Percentiles rank a stretch among this genome's conserved stretches.
These are phyloP conservation scores for Tetragonula clypearis DNA, from an alignment of 1,140 invertebrate genomes.

Conservation along the genomic window DNA sequence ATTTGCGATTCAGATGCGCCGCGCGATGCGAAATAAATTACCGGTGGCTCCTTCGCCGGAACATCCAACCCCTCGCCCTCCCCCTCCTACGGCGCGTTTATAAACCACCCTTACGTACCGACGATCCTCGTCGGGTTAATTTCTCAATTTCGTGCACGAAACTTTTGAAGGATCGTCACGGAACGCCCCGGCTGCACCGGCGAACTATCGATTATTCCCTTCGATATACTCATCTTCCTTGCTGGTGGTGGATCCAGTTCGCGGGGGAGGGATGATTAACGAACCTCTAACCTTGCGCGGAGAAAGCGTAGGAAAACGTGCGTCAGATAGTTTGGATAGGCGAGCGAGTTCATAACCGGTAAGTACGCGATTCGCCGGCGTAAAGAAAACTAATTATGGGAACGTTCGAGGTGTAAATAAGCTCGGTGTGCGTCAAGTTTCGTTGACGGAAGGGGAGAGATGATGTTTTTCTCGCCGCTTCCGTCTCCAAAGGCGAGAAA, in stretches of 20 bases:
- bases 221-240: neutral
- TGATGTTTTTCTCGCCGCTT: neutral
- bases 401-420: neutral
- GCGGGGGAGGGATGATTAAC: slow-evolving; percentile 22
- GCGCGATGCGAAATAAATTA: slow-evolving; percentile 67
- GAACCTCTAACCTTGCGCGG: neutral
- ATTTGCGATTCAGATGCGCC: slow-evolving; percentile 68
- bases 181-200: neutral
- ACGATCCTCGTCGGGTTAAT: slow-evolving; percentile 38
- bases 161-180: slow-evolving; percentile 46
- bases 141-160: slow-evolving; percentile 52
- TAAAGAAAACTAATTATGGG: slow-evolving; percentile 17
- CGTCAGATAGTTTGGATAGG: neutral
- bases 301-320: neutral
- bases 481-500: neutral
- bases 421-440: no score
- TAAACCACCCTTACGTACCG: neutral
- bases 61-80: neutral
- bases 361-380: neutral
- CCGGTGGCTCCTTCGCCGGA: slow-evolving; percentile 11
- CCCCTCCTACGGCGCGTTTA: slow-evolving; percentile 4
- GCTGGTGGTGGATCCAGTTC: neutral
- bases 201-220: slow-evolving; percentile 16
- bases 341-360: slow-evolving; percentile 3
- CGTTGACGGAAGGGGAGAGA: neutral